Percentiles rank a stretch among this genome's conserved stretches.
Evolutionary conservation across 2,888 invertebrate genomes (phyloP).

Genomic region (Allygus modestus): DNA sequence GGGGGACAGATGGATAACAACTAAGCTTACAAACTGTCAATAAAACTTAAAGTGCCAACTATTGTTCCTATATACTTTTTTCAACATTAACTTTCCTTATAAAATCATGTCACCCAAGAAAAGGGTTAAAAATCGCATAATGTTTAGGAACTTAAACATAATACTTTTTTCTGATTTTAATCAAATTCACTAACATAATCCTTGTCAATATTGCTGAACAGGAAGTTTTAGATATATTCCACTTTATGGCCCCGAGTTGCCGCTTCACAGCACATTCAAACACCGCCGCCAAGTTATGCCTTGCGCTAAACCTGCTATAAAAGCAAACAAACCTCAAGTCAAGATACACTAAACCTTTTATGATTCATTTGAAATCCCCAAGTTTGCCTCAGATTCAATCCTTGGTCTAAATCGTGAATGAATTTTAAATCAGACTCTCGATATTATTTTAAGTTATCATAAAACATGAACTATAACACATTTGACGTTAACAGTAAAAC

Average conservation of each 20-base stretch:
- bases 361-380: conserved; percentile 37
- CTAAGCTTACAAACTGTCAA: too few species aligned
- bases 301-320: conserved; percentile 33
- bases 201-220: too few species aligned
- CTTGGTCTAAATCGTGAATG: neutral
- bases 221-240: too few species aligned
- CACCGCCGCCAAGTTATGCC: conserved; percentile 18
- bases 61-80: too few species aligned
- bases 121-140: too few species aligned
- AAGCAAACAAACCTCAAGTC: conserved; percentile 34
- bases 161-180: neutral
- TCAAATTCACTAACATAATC: neutral
- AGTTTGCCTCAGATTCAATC: conserved; percentile 1
- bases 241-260: neutral
- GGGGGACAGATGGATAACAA: too few species aligned
- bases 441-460: neutral
- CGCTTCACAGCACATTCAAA: neutral
- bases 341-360: conserved; percentile 51
- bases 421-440: neutral
- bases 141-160: too few species aligned
- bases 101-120: too few species aligned
- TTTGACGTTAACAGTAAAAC: too few species aligned
- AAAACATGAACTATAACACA: neutral
- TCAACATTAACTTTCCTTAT: too few species aligned
- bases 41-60: too few species aligned